These are phyloP conservation scores for Eilema griseolum DNA, from an alignment of 2,888 invertebrate species.

Conservation along the genomic window DNA sequence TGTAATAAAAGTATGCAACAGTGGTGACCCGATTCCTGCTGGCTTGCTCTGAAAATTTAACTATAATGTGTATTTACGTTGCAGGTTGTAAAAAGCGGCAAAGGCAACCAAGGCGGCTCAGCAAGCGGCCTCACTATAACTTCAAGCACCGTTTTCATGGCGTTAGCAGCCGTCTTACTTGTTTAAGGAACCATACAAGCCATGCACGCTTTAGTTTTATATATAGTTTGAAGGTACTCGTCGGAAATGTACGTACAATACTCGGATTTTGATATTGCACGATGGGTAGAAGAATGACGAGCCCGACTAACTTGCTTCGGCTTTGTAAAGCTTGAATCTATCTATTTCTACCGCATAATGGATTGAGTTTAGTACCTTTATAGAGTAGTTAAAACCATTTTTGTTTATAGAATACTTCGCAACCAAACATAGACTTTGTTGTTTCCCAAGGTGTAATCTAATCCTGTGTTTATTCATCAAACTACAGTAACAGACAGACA, in stretches of 20 bases:
- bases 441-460: too few species aligned
- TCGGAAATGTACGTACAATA: neutral
- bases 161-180: slow-evolving; percentile 35
- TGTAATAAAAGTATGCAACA: too few species aligned
- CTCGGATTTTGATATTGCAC: neutral
- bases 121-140: slow-evolving; percentile 48
- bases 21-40: too few species aligned
- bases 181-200: slow-evolving; percentile 33
- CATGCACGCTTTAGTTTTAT: slow-evolving; percentile 9
- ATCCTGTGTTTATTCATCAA: too few species aligned
- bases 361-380: too few species aligned
- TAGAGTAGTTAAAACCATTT: too few species aligned
- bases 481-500: too few species aligned
- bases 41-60: neutral
- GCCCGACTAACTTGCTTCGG: too few species aligned
- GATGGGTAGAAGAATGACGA: neutral
- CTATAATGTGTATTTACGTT: slow-evolving; percentile 6
- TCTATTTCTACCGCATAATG: too few species aligned
- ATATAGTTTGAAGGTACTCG: neutral
- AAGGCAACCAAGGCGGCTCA: slow-evolving; percentile 23
- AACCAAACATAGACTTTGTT: too few species aligned
- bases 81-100: slow-evolving; percentile 35
- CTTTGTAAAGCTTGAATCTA: too few species aligned
- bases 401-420: too few species aligned
- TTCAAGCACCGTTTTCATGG: slow-evolving; percentile 47